These are phyloP conservation scores for Sinosuthora webbiana DNA, from an alignment of 2,113 vertebrate species.

Conservation along the genomic window DNA sequence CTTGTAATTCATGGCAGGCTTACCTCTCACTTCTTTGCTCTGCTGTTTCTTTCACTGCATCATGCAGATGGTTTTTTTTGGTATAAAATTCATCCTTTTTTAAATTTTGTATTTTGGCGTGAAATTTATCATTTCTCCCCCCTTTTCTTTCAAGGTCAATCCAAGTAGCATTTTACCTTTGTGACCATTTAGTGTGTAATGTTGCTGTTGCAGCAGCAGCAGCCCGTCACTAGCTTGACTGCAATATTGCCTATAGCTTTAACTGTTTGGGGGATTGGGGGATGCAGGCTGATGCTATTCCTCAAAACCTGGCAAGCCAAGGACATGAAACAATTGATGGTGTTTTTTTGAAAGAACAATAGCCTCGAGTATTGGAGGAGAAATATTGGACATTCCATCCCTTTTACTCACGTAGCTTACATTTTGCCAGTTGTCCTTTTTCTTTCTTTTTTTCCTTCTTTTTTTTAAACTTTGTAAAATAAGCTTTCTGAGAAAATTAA, in stretches of 20 bases:
- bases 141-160: constrained; percentile 81
- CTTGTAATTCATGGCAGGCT: constrained; percentile 36
- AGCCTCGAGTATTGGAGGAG: constrained; percentile 58
- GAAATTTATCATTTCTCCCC: neutral
- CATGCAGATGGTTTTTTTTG: neutral
- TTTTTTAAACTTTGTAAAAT: constrained; percentile 9
- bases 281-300: constrained; percentile 24
- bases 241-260: constrained; percentile 65
- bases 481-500: constrained; percentile 28
- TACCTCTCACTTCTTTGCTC: constrained; percentile 21
- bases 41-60: neutral
- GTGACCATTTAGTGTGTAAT: constrained; percentile 79
- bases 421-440: constrained; percentile 47
- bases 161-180: constrained; percentile 80
- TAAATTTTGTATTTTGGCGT: neutral
- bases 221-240: constrained; percentile 33
- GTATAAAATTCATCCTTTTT: neutral
- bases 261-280: constrained; percentile 69
- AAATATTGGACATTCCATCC: constrained; percentile 69
- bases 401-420: constrained; percentile 67
- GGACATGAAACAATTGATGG: constrained; percentile 64
- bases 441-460: neutral
- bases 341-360: constrained; percentile 65
- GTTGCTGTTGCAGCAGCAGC: constrained; percentile 64
- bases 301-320: constrained; percentile 70